Evolutionary conservation across 1,140 invertebrate genomes (phyloP), one percentile per base, ranked within the genome.

Genomic region (Meloidogyne hapla): DNA sequence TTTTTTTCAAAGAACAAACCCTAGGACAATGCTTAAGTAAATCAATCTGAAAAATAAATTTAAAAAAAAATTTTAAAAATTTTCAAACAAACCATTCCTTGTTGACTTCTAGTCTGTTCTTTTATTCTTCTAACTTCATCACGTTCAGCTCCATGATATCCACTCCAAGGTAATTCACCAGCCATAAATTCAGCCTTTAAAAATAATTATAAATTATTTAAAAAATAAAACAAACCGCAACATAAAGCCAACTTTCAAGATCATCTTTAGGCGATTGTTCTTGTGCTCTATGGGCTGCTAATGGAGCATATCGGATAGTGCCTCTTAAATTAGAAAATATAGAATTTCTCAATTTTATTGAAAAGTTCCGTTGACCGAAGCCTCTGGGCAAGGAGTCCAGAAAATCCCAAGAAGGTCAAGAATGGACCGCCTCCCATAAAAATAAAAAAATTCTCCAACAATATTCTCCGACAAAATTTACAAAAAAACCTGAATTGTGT

Each of bases 261-360:
- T 82, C 81, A 66, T 82, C 81, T 67, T 80, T 83, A 8, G 79
- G 79, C 10, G 79, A 82, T 42, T 68, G 79, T 61, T 82, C 81
- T 61, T 77, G 18, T 13, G 21, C 69, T 45, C 68, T 33, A 56
- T 75, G 78, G 1, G 81, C 81, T n/a, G 81, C 78, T 13, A 82
- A 45, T 9, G 81, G 81, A 6, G 81, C 81, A 40, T 82, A 82
- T 0, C 81, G 72, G n/a, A 75, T 77, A 25, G 78, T 82, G 15
- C 81, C 81, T 66, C 81, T 83, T 75, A 25, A 78, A 10, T 15
- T n/a, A 48, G 25, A 48, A 75, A 28, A 8, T n/a, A n/a, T n/a
- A n/a, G n/a, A n/a, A n/a, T n/a, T n/a, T n/a, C n/a, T n/a, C n/a
- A n/a, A n/a, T n/a, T n/a, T n/a, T n/a, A n/a, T n/a, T n/a, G n/a